Percentiles rank a stretch among this genome's conserved stretches.
Conservation (phyloP, 2,113 vertebrate genomes). For the Hemibates koningsi region DNA sequence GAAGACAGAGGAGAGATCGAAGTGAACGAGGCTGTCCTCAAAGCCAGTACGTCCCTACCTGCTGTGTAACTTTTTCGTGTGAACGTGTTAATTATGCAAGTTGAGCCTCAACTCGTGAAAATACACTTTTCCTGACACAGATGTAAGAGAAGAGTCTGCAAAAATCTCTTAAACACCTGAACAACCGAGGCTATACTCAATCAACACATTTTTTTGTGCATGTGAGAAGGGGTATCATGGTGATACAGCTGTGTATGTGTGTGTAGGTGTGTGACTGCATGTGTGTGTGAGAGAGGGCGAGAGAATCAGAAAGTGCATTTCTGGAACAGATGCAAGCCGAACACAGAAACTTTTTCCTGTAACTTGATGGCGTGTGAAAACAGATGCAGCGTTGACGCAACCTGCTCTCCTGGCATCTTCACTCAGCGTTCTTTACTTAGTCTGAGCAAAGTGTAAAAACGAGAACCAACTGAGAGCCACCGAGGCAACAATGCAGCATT, state of each 20-base stretch:
- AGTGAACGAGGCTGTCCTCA: conserved; percentile 84
- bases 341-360: not conserved
- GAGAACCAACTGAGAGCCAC: not conserved
- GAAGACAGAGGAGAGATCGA: conserved; percentile 81
- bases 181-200: not conserved
- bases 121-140: not conserved
- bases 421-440: not conserved
- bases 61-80: not conserved
- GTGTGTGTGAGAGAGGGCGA: not conserved
- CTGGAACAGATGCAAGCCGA: conserved; percentile 8
- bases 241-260: not conserved
- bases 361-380: conserved; percentile 26
- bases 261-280: not conserved
- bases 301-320: not conserved
- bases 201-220: conserved; percentile 32
- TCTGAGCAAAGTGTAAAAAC: not conserved
- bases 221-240: not conserved
- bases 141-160: not conserved
- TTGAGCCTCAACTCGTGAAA: not conserved
- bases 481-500: not conserved
- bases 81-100: not conserved
- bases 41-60: conserved; percentile 77
- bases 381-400: conserved; percentile 12
- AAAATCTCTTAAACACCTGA: not conserved
- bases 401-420: not conserved